Evolutionary conservation across 2,797 vertebrate genomes (phyloP), one percentile per base, ranked within the genome.

Genomic region (Anomalospiza imberbis): DNA sequence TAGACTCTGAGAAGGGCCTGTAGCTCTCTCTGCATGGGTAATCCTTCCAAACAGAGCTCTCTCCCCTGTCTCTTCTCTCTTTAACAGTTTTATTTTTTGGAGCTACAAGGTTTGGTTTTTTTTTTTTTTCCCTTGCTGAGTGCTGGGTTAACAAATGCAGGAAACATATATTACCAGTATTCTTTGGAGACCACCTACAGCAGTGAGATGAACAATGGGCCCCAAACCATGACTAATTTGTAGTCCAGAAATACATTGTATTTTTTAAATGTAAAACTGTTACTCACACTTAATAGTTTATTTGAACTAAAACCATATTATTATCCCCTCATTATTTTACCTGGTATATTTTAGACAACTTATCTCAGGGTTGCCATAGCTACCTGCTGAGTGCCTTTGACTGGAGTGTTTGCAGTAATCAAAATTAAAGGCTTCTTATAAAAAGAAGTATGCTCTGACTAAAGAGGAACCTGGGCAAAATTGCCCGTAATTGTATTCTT

Each of bases 271-370:
- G 73, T 83, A 92, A 92, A 94, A 63, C 76, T 65, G 79, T 97
- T 96, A 94, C 91, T 95, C 95, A 96, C 73, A 79, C 85, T 89
- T 91, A 93, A 96, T 91, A 80, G 92, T 94, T 93, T 93, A 95
- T 95, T 94, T 95, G 89, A 94, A 92, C 85, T 88, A 89, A 94
- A 95, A 78, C 75, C 29, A 0, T 93, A n/a, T 92, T 95, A 95
- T 97, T 95, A 96, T 96, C 83, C 55, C 45, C 79, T 96, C 85
- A 62, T 91, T 94, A 94, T 96, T 95, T 95, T 92, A 95, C 92
- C 91, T 95, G 85, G 55, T 94, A 36, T 95, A 94, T 93, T 96
- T 97, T 93, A 89, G 79, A 95, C 92, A 76, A 71, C 82, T 88
- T 91, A 80, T 72, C 91, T 90, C 92, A 79, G 79, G 50, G 96